phyloP scores from a whole-genome alignment of 2,797 vertebrate species.

The Gephyroberyx darwinii region DNA sequence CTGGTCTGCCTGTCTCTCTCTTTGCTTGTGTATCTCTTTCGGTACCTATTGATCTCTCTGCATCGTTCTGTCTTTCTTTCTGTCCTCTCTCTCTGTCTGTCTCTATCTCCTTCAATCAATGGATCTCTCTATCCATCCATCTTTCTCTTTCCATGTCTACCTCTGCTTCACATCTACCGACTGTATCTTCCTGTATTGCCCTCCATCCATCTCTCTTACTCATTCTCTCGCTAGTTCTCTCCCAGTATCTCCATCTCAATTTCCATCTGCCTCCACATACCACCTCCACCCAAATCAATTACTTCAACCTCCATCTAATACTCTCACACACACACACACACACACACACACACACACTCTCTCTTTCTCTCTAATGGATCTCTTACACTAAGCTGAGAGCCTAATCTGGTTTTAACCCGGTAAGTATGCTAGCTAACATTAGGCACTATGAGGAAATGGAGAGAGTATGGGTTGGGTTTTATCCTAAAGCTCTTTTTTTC shows the following conservation, averaged over 20 bases:
- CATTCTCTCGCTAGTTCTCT: constrained; percentile 21
- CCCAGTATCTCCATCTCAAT: constrained; percentile 24
- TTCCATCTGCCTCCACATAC: constrained; percentile 42
- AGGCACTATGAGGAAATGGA: constrained; percentile 55
- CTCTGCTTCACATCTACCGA: constrained; percentile 40
- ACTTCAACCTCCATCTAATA: constrained; percentile 59
- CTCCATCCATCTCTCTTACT: background rate
- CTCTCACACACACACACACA: constrained; percentile 36
- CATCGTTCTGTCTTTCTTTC: background rate
- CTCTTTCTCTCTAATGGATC: constrained; percentile 54
- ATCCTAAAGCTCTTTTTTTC: constrained; percentile 43
- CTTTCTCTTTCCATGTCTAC: constrained; percentile 30
- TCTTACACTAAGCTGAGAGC: constrained; percentile 52
- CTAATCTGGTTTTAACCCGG: constrained; percentile 73
- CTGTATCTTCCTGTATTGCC: constrained; percentile 6
- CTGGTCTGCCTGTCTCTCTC: constrained; percentile 23
- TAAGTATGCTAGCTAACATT: constrained; percentile 61
- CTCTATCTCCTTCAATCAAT: background rate
- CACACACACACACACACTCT: constrained; percentile 20
- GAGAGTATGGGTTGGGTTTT: constrained; percentile 56
- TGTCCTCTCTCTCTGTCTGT: background rate
- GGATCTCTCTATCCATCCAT: constrained; percentile 42
- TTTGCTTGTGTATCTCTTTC: background rate
- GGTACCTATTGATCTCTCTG: constrained; percentile 43
- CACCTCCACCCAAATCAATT: constrained; percentile 64